These are phyloP conservation scores for Isaurus tuberculatus DNA, from an alignment of 92 coral and sea anemone genomes.

Conservation along the genomic window DNA sequence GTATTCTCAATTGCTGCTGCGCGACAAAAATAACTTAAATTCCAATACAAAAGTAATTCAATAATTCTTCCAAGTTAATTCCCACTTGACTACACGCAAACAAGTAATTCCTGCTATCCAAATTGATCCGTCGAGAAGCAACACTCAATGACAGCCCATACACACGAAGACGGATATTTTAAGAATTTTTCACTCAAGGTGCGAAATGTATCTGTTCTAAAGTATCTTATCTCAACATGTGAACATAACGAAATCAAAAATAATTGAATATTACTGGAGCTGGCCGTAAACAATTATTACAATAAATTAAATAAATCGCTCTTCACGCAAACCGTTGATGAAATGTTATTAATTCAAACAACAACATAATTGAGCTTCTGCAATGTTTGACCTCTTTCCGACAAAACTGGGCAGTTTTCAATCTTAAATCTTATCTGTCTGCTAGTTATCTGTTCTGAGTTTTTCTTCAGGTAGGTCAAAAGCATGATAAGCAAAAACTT, in stretches of 20 bases:
- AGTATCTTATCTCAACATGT: neutral
- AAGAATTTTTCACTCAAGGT: neutral
- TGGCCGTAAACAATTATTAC: neutral
- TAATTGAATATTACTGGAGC: neutral
- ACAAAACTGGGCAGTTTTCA: neutral
- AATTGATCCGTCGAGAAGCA: neutral
- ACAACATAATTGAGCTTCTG: neutral
- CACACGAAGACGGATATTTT: neutral
- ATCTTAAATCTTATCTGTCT: neutral
- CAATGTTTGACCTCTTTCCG: too few species aligned
- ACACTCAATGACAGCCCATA: neutral
- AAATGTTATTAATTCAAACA: neutral
- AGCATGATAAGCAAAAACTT: neutral
- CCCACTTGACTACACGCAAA: constrained; percentile 22
- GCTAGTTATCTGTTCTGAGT: neutral
- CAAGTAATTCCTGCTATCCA: too few species aligned
- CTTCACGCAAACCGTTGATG: neutral
- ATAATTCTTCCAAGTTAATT: constrained; percentile 32
- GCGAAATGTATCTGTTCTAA: neutral
- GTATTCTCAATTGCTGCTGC: neutral
- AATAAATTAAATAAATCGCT: neutral
- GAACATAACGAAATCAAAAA: neutral
- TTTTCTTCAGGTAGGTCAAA: neutral
- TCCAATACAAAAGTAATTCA: constrained; percentile 35
- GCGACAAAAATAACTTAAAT: constrained; percentile 33